Evolutionary conservation across 2,888 invertebrate species (phyloP), one percentile per base, ranked within the genome.

Genomic region (Drosophila lutescens): DNA sequence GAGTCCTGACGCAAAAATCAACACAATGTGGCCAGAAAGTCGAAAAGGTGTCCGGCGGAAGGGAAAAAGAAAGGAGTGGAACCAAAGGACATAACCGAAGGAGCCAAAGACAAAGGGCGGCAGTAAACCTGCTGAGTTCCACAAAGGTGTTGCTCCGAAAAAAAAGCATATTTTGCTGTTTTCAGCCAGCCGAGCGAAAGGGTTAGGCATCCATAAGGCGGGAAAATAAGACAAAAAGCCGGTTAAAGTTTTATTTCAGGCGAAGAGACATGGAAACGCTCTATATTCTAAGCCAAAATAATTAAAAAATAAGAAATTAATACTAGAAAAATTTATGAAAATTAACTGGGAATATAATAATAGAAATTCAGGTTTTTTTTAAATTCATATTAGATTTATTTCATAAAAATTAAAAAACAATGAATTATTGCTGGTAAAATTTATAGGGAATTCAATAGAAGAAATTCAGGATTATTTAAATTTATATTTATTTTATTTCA

Each of bases 141-240:
- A 41, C 17, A 53, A 43, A 36, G 43, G 53, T 44, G 65, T 50
- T 53, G 73, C 57, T 63, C 26, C 5, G 41, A 38, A 12, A 71
- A 87, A n/a, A 81, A 81, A 87, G 57, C 88, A 87, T 81, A 81
- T 87, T 81, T 78, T 68, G 76, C 80, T 68, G 44, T 61, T 67
- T 77, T 66, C 41, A 30, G 47, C 54, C 77, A 67, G 61, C 46
- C 57, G 54, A 58, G 50, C 55, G 51, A 76, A 73, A 76, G 70
- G 76, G 72, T 73, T 69, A 53, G 69, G 50, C 50, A 30, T 41
- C 30, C 54, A 43, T 38, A 54, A 50, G 38, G 59, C 55, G 5
- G 13, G 9, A 9, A 36, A 63, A 32, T 38, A 43, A 44, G 10
- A 32, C 20, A 7, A 13, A 53, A 53, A 13, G 15, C 26, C 36